Evolutionary conservation across 2,113 vertebrate species (phyloP).

Genomic region (Clarias magur): DNA sequence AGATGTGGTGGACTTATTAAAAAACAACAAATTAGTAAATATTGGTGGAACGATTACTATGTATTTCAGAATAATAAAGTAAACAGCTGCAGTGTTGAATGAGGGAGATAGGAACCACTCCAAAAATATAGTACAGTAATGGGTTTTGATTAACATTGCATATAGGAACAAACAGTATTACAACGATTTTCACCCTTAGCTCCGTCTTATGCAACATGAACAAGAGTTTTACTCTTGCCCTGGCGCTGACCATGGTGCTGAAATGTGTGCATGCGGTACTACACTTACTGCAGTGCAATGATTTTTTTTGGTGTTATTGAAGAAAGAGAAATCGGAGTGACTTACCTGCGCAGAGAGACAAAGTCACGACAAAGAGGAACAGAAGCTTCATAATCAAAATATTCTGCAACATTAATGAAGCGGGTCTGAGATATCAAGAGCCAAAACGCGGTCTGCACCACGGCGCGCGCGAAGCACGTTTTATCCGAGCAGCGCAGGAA

Average conservation of each 20-base stretch:
- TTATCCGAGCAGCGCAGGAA: constrained; percentile 14
- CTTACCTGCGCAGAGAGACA: constrained; percentile 64
- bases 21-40: not conserved
- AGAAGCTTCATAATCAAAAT: constrained; percentile 62
- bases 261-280: constrained; percentile 44
- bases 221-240: not conserved
- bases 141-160: not conserved
- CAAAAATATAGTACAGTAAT: not conserved
- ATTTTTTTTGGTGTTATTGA: not conserved
- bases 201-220: not conserved
- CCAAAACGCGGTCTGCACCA: not conserved
- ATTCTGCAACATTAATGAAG: not conserved
- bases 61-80: not conserved
- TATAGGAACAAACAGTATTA: not conserved
- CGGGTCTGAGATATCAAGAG: not conserved
- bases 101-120: not conserved
- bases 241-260: constrained; percentile 74
- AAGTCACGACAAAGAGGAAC: constrained; percentile 47
- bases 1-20: not conserved
- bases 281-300: constrained; percentile 9
- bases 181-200: not conserved
- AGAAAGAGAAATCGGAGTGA: not conserved
- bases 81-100: not conserved
- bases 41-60: not conserved
- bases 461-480: not conserved